These are phyloP conservation scores for Alexandromys fortis DNA, from an alignment of 2,113 vertebrate genomes.

Conservation along the genomic window DNA sequence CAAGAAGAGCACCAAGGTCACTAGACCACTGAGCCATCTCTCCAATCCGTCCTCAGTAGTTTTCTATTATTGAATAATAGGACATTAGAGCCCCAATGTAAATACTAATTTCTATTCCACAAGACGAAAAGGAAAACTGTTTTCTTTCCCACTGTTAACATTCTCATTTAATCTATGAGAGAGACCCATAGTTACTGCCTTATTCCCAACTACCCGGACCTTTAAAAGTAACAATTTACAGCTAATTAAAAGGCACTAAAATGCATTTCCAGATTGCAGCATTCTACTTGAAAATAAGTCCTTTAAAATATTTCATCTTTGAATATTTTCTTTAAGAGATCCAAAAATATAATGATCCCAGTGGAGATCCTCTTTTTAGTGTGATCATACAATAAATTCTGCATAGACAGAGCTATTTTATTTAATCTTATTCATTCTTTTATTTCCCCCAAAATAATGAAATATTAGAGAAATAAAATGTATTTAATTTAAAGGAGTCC, in stretches of 20 bases:
- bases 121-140: background rate
- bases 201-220: background rate
- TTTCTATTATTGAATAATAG: background rate
- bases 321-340: background rate
- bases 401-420: background rate
- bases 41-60: background rate
- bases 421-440: background rate
- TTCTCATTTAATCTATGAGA: conserved; percentile 28
- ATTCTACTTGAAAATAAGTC: background rate
- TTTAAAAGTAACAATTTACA: background rate
- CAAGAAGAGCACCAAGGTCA: background rate
- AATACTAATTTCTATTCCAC: background rate
- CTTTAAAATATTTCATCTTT: background rate
- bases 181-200: conserved; percentile 15
- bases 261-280: background rate
- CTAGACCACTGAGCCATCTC: background rate
- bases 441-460: background rate
- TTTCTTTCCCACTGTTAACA: background rate
- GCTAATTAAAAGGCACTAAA: background rate
- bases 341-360: background rate
- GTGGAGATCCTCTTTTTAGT: background rate
- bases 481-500: background rate
- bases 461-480: conserved; percentile 16
- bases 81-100: background rate
- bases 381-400: conserved; percentile 1